Conservation (phyloP, 2,113 vertebrate species). For the Ardeotis arabs region DNA sequence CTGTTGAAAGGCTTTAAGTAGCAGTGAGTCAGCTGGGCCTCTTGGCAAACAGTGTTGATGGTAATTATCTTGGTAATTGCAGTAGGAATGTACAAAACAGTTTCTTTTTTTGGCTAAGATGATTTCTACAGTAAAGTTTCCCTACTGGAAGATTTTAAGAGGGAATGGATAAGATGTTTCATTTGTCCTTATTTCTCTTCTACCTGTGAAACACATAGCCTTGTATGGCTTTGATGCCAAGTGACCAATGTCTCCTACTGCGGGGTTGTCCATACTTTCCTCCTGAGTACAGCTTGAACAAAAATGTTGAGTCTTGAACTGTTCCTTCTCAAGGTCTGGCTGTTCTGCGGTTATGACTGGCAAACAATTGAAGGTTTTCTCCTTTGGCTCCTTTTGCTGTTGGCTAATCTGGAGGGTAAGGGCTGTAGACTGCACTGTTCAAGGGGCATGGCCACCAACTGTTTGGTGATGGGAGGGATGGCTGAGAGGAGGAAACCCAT, state of each 20-base stretch:
- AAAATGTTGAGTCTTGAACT: neutral
- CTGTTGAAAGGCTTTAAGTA: neutral
- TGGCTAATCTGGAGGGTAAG: neutral
- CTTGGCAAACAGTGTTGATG: neutral
- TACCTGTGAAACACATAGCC: accelerated
- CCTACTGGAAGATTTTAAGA: neutral
- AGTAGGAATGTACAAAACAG: neutral
- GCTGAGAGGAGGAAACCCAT: neutral
- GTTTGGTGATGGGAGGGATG: neutral
- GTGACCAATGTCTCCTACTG: neutral
- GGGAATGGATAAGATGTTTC: neutral
- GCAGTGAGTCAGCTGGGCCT: neutral
- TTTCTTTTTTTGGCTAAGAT: neutral
- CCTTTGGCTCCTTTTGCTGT: neutral
- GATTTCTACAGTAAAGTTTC: neutral
- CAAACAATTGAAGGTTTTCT: neutral
- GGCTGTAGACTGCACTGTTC: neutral
- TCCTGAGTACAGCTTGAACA: neutral
- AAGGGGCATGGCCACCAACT: too few species aligned
- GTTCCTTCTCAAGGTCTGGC: too few species aligned
- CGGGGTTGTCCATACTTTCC: neutral
- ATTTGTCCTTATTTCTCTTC: neutral
- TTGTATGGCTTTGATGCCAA: neutral
- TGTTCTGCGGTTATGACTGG: neutral
- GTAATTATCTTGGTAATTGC: neutral